Base-by-base conservation (phyloP, 2,797 vertebrate species). In the Agapornis canus region DNA sequence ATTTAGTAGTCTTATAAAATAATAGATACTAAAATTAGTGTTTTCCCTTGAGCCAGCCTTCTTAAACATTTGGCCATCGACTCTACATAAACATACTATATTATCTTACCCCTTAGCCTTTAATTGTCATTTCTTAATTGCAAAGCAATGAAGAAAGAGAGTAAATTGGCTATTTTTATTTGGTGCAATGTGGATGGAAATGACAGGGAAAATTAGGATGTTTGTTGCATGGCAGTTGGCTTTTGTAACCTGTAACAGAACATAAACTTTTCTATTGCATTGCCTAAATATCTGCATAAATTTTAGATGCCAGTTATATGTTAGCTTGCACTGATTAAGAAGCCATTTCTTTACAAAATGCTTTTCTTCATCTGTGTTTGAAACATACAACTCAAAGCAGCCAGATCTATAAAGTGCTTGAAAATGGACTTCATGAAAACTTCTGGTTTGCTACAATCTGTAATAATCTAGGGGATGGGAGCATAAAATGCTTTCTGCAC, bases 211-310 rank as follows among this genome's bases (percentile, higher is more conserved):
- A 94, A 70, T 68, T 6, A 60, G n/a, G 56, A 77, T 59, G 25
- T 37, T 76, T 75, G 18, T 43, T 61, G 17, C 39, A 29, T 69
- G 64, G 77, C 40, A 39, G 31, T 70, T 82, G 78, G n/a, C 57
- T 95, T 93, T 82, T 95, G 52, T 80, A 78, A 73, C 10, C 23
- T 49, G 39, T n/a, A 82, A 63, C 49, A 81, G 40, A 92, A 89
- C 52, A 81, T n/a, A 84, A 89, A 81, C 31, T 89, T 92, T 94
- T 82, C 60, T 59, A 43, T 66, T 82, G n/a, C 27, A 59, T 19
- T 59, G 65, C 82, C 45, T 77, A 82, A 94, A 81, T 57, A 87
- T 69, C 43, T 69, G 26, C 72, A 92, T 73, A 73, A 65, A 66
- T 70, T 92, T 83, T 80, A 73, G 29, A n/a, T 35, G 6, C 20